Evolutionary conservation across 64 coral and sea anemone species (phyloP).

Genomic region (Dendrophyllia cribrosa): DNA sequence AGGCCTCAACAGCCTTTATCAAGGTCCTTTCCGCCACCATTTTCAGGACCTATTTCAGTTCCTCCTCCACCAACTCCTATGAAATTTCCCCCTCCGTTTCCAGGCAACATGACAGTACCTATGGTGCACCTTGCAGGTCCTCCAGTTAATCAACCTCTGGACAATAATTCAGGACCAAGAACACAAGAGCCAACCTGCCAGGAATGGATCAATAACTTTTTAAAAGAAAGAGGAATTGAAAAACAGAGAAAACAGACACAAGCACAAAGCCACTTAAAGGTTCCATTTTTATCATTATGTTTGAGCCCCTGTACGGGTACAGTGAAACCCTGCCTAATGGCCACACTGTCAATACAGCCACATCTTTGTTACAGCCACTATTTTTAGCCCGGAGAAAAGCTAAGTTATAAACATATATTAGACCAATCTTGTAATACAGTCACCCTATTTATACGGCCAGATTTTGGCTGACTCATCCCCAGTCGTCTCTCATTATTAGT

Average conservation of each 20-base stretch:
- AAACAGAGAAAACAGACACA: not conserved
- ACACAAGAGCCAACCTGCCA: conserved; percentile 7
- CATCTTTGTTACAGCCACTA: too few relatives aligned
- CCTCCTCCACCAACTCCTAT: not conserved
- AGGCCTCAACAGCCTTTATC: not conserved
- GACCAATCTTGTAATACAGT: too few relatives aligned
- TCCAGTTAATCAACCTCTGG: not conserved
- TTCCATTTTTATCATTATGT: not conserved
- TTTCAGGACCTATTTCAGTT: conserved; percentile 21
- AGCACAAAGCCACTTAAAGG: conserved; percentile 18
- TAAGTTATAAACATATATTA: too few relatives aligned
- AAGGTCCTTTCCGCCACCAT: not conserved
- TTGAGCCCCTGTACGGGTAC: too few relatives aligned
- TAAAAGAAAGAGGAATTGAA: conserved; percentile 35
- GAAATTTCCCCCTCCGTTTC: not conserved
- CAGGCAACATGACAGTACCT: not conserved
- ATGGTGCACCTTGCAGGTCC: not conserved
- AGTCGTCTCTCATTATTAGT: too few relatives aligned
- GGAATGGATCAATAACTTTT: conserved; percentile 45
- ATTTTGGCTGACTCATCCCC: too few relatives aligned
- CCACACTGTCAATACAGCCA: too few relatives aligned
- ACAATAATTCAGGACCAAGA: not conserved
- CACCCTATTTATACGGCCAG: too few relatives aligned
- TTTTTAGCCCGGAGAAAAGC: too few relatives aligned
- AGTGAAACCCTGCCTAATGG: too few relatives aligned